Conservation (phyloP, 2,888 invertebrate species). For the Limnephilus rhombicus region DNA sequence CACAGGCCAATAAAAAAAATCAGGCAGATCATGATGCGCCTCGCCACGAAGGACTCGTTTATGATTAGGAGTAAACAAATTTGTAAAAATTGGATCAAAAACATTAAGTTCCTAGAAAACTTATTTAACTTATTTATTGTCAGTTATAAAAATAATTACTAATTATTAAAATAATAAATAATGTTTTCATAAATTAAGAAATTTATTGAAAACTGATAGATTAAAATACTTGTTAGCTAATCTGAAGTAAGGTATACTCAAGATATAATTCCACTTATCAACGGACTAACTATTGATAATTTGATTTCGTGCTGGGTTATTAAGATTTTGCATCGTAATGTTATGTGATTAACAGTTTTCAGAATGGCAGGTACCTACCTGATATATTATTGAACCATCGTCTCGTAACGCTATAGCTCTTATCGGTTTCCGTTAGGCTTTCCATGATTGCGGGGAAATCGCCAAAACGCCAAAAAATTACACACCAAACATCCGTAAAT, state of each 20-base stretch:
- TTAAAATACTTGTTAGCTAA: not conserved
- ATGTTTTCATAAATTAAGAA: not conserved
- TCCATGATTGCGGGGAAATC: constrained; percentile 40
- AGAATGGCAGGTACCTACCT: constrained; percentile 51
- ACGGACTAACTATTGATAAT: not conserved
- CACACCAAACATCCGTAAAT: constrained; percentile 15
- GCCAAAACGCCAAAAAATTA: constrained; percentile 16
- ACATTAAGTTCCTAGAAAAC: not conserved
- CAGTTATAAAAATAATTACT: not conserved
- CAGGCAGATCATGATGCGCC: too few species aligned
- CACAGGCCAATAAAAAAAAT: too few species aligned
- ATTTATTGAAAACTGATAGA: not conserved
- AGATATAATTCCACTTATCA: not conserved
- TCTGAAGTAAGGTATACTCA: not conserved
- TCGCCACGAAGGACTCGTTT: not conserved
- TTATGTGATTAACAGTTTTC: not conserved
- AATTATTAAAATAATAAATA: not conserved
- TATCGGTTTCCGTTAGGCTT: constrained; percentile 47
- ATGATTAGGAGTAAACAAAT: too few species aligned
- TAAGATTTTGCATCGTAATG: not conserved
- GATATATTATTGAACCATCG: constrained; percentile 63
- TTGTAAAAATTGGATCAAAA: not conserved
- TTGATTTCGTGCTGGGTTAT: not conserved
- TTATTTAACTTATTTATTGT: not conserved
- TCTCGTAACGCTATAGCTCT: constrained; percentile 63